Percentiles rank a stretch among this genome's conserved stretches.
Conservation (phyloP, 2,797 vertebrate genomes). For the Rhodeus uyekii region DNA sequence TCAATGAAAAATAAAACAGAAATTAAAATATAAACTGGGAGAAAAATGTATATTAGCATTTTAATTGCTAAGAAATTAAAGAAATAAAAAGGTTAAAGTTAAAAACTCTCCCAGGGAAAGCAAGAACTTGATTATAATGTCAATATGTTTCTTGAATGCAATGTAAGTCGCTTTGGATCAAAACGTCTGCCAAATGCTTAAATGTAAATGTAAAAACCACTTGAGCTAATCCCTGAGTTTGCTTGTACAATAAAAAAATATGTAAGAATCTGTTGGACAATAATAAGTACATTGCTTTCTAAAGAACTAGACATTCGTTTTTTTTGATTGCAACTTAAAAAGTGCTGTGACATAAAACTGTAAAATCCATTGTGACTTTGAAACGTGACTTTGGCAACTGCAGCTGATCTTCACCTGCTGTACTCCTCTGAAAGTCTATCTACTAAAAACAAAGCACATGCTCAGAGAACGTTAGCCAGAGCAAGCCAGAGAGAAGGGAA, state of each 20-base stretch:
- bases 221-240: too few relatives aligned
- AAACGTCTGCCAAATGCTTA: too few relatives aligned
- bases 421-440: conserved; percentile 51
- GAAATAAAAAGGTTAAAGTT: too few relatives aligned
- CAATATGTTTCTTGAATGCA: too few relatives aligned
- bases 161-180: too few relatives aligned
- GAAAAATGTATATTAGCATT: too few relatives aligned
- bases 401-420: conserved; percentile 51
- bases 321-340: not conserved
- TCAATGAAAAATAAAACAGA: not conserved
- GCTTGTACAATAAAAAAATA: not conserved
- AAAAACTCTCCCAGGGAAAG: too few relatives aligned
- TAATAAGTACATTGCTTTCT: not conserved
- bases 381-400: conserved; percentile 31
- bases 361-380: not conserved
- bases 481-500: conserved; percentile 32
- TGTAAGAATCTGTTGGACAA: not conserved
- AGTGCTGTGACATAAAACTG: not conserved
- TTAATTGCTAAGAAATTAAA: not conserved
- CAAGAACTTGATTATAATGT: too few relatives aligned
- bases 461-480: conserved; percentile 47
- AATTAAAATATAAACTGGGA: too few relatives aligned
- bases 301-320: not conserved
- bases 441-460: conserved; percentile 67
- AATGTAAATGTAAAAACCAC: too few relatives aligned